Percentiles rank a stretch among this genome's conserved stretches.
Conservation (phyloP, 2,797 vertebrate genomes). For the Danionella dracula region DNA sequence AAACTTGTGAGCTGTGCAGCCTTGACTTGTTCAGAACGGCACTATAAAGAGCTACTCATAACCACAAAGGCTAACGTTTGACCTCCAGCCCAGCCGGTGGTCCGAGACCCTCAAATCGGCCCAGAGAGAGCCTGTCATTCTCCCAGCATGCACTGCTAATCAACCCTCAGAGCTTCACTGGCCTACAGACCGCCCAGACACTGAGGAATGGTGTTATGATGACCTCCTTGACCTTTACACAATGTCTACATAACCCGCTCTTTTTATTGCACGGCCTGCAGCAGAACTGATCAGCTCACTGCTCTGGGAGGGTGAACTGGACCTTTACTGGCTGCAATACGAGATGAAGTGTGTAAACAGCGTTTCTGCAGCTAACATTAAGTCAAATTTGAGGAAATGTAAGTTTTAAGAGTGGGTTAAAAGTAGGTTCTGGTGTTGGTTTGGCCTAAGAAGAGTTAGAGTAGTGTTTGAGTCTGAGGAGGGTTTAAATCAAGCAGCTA, state of each 20-base stretch:
- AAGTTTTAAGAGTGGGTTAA: no score
- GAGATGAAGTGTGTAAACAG: not conserved
- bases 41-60: constrained; percentile 12
- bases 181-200: constrained; percentile 6
- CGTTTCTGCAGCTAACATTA: not conserved
- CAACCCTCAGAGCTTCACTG: constrained; percentile 26
- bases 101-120: constrained; percentile 14
- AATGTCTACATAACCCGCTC: constrained; percentile 7
- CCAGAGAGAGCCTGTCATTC: constrained; percentile 46
- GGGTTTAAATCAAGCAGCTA: no score
- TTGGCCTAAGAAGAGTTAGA: no score
- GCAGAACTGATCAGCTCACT: not conserved
- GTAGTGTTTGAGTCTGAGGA: no score
- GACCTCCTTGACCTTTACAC: constrained; percentile 22
- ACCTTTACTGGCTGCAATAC: not conserved
- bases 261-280: constrained; percentile 22
- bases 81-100: constrained; percentile 20
- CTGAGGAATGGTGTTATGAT: constrained; percentile 33
- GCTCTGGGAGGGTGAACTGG: not conserved
- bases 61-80: constrained; percentile 27
- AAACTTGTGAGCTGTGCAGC: not conserved
- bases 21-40: not conserved
- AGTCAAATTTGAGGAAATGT: no score
- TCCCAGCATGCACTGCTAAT: constrained; percentile 54
- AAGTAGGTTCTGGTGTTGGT: no score